Evolutionary conservation across 2,888 invertebrate genomes (phyloP), one percentile per base, ranked within the genome.

Genomic region (Loripinus fragilis): DNA sequence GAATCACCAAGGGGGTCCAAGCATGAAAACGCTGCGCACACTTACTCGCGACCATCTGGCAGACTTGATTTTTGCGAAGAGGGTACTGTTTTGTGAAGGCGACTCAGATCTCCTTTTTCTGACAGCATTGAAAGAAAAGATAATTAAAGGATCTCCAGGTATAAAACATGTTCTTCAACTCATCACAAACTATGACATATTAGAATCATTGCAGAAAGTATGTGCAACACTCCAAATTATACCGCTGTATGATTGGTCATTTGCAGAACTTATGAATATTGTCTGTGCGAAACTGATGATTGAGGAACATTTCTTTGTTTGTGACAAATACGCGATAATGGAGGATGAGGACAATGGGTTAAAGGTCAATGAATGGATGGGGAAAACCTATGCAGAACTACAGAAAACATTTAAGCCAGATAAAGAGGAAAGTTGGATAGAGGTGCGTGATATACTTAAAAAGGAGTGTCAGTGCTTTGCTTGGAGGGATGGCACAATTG

Each of bases 31-130:
- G 1, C 30, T 73, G 25, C 25, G 73, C 38, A 30, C 66, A 20
- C 35, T 66, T 8, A 66, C 73, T 0, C 41, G 50, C 5, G 66
- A 73, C 25, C 64, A 73, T 17, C 25, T 73, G n/a, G 48, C 73
- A 35, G 66, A 73, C 33, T 35, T 66, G n/a, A 33, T 73, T 25
- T 73, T 73, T 23, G 60, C 60, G 3, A 60, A 25, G 35, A 30
- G 38, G 20, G 45, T 73, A 23, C 50, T 73, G n/a, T 73, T 73
- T 25, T 66, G 35, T 45, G 66, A 73, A 50, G 73, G 73, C 7
- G 66, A 66, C 42, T 50, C 66, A 7, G 73, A 73, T 3, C n/a
- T 35, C 12, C 23, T 73, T 3, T 73, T 73, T 23, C 28, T 73
- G 8, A 66, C 33, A 10, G 66, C 64, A 50, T 15, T 73, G 30